Percentiles rank a stretch among this genome's conserved stretches.
Conservation (phyloP, 1,140 invertebrate genomes). For the Batillaria attramentaria region DNA sequence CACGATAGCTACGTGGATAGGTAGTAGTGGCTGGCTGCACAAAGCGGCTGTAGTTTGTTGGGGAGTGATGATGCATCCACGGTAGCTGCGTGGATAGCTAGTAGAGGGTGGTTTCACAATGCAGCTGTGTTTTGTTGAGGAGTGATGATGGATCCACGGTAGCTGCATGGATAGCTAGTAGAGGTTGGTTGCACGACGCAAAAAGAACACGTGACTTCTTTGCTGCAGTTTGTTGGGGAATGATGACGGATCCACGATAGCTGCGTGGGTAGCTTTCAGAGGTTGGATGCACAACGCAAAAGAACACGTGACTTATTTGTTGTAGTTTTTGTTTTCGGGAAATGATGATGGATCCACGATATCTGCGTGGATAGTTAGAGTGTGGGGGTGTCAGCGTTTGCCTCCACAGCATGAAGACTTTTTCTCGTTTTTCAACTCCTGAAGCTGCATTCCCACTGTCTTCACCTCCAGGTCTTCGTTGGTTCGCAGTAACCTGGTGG, state of each 20-base stretch:
- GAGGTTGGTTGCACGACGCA: too few species aligned
- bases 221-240: background rate
- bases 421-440: slow-evolving; percentile 50
- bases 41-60: background rate
- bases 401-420: slow-evolving; percentile 43
- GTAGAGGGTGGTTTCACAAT: too few species aligned
- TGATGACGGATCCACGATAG: background rate
- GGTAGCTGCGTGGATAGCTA: background rate
- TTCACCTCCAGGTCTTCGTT: slow-evolving; percentile 75
- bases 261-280: background rate
- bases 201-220: too few species aligned
- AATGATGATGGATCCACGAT: background rate
- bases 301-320: too few species aligned
- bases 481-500: slow-evolving; percentile 72
- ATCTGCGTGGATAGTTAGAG: background rate
- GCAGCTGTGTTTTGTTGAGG: background rate
- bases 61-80: background rate
- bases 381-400: background rate
- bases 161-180: background rate
- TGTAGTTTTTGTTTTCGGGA: background rate
- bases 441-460: slow-evolving; percentile 67
- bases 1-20: background rate
- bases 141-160: background rate
- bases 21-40: background rate
- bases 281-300: background rate